Percentiles rank a stretch among this genome's conserved stretches.
Evolutionary conservation across 2,797 vertebrate species (phyloP).

Genomic region (Ctenosaura bakeri): DNA sequence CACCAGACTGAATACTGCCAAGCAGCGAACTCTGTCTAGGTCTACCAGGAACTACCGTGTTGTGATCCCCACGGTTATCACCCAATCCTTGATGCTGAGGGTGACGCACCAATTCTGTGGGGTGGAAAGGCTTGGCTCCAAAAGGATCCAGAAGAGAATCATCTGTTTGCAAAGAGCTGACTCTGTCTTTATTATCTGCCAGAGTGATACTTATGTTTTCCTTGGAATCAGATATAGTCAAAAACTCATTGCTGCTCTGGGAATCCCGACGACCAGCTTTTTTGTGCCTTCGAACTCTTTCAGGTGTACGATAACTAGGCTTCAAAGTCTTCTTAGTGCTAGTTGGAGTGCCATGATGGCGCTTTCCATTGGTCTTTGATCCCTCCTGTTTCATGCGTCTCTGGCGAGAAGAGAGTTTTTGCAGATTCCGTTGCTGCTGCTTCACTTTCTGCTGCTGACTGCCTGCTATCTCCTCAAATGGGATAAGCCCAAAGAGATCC

Average conservation of each 20-base stretch:
- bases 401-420: constrained; percentile 91
- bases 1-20: constrained; percentile 69
- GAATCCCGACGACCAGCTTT: constrained; percentile 93
- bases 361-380: constrained; percentile 88
- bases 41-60: constrained; percentile 77
- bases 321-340: constrained; percentile 87
- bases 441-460: constrained; percentile 87
- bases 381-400: constrained; percentile 90
- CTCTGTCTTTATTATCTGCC: constrained; percentile 86
- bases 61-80: constrained; percentile 82
- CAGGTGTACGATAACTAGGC: constrained; percentile 91
- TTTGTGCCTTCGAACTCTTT: constrained; percentile 89
- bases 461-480: constrained; percentile 86
- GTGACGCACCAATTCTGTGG: constrained; percentile 85
- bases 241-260: constrained; percentile 96
- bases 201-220: constrained; percentile 93
- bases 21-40: constrained; percentile 84
- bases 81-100: constrained; percentile 84
- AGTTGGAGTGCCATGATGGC: constrained; percentile 92
- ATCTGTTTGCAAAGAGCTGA: constrained; percentile 81
- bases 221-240: constrained; percentile 94
- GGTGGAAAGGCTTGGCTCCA: constrained; percentile 93
- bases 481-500: constrained; percentile 86
- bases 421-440: constrained; percentile 92
- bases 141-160: constrained; percentile 91